Evolutionary conservation across 2,113 vertebrate species (phyloP), one percentile per base, ranked within the genome.

Genomic region (Leiothrix lutea): DNA sequence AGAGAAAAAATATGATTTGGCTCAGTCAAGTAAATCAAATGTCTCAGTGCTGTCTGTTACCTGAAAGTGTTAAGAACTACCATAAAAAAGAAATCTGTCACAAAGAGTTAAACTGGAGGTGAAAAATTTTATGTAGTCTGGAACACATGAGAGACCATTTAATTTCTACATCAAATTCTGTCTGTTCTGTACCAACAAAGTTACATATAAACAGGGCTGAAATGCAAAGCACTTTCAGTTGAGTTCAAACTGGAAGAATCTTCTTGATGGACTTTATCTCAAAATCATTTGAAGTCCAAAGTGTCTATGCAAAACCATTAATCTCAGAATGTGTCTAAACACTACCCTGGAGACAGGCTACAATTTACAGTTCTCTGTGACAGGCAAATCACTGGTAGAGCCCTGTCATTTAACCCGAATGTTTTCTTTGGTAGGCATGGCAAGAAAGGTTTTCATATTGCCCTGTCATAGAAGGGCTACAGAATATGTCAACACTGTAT

Each of bases 291-390:
- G 81, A 96, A 97, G 94, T 94, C 97, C 97, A 96, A 97, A 97
- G 86, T 95, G 92, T 97, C 97, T 98, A 98, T 97, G 97, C 96
- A 98, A 98, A 98, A 97, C 97, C 97, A 98, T 98, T 98, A 97
- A 98, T 98, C 98, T 98, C 95, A 67, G 94, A 98, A 98, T 95
- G 96, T 95, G 94, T 96, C 96, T 98, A 98, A 98, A 98, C 94
- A 97, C 95, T 62, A 97, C 95, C 71, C 93, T 95, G 77, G 90
- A 97, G 98, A 98, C 97, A 98, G 97, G 97, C 96, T 97, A 86
- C 94, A 98, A 98, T 98, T 98, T 98, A 86, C 92, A 50, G 86
- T 96, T 96, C 95, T 92, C 88, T 13, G 31, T 97, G 98, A 98
- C 95, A 98, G 96, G 93, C 83, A 97, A 98, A 98, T 97, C 97